A percentile compares a stretch with the other conserved stretches of the same genome.
These are phyloP conservation scores for Glomeris maerens DNA, from an alignment of 1,140 invertebrate genomes.

Conservation along the genomic window DNA sequence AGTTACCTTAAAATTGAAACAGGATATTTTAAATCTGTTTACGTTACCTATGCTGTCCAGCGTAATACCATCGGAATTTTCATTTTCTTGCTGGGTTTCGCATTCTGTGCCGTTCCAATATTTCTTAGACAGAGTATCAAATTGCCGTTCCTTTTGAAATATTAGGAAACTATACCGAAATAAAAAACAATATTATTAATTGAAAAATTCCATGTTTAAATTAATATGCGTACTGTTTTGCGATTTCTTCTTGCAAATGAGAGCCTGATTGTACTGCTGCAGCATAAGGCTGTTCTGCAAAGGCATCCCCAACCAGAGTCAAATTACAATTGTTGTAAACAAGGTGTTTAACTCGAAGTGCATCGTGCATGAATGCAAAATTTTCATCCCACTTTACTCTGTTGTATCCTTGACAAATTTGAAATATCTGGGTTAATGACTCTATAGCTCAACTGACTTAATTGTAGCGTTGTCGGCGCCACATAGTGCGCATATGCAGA, in stretches of 20 bases:
- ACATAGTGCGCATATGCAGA: no score
- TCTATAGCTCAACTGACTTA: no score
- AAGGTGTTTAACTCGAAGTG: constrained; percentile 66
- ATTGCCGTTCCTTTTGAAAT: no score
- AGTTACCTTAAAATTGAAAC: no score
- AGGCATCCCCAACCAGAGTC: constrained; percentile 71
- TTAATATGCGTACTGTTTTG: constrained; percentile 38
- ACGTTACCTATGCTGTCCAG: no score
- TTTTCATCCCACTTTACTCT: constrained; percentile 43
- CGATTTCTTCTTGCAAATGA: constrained; percentile 62
- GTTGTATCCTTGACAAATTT: constrained; percentile 4
- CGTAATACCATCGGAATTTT: no score
- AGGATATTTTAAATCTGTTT: no score
- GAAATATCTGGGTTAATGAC: no score
- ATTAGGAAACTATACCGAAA: no score
- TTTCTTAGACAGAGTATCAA: no score
- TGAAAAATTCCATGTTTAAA: constrained; percentile 1
- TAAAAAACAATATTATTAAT: background rate
- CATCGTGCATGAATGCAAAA: constrained; percentile 79
- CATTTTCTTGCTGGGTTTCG: background rate
- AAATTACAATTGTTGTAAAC: constrained; percentile 68
- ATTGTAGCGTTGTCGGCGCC: no score
- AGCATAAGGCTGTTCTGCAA: constrained; percentile 75
- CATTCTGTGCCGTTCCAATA: no score
- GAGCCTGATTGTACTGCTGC: constrained; percentile 76